phyloP scores from a whole-genome alignment of 1,140 invertebrate genomes.

The Zaprionus ornatus region DNA sequence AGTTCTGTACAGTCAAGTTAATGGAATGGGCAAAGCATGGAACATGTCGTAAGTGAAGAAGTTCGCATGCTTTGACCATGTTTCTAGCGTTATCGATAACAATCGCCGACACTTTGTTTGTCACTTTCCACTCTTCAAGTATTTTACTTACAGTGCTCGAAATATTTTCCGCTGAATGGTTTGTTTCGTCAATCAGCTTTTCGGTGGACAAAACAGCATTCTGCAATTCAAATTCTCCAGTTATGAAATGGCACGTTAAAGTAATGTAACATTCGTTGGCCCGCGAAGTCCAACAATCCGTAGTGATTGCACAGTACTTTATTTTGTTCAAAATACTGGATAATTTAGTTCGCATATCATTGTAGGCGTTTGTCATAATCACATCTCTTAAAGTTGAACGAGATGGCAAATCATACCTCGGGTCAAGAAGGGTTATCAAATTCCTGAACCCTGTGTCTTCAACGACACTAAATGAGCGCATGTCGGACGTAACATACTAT shows the following conservation, averaged over 20 bases:
- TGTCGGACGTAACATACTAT: not conserved
- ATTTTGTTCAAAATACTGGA: not conserved
- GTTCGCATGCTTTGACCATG: slow-evolving; percentile 13
- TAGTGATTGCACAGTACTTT: not conserved
- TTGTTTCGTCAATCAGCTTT: not conserved
- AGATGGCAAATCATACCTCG: not conserved
- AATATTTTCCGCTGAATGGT: too few species aligned
- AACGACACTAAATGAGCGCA: too few species aligned
- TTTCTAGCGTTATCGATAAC: slow-evolving; percentile 9
- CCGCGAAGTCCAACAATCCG: too few species aligned
- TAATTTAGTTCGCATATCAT: not conserved
- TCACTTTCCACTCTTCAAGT: not conserved
- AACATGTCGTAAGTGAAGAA: slow-evolving; percentile 6
- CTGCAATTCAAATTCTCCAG: not conserved
- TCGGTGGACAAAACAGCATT: not conserved
- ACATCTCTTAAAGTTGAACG: not conserved
- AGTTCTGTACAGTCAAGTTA: not conserved
- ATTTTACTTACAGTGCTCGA: not conserved
- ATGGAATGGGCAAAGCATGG: slow-evolving; percentile 17
- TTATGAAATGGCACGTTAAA: not conserved
- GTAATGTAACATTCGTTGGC: slow-evolving; percentile 2
- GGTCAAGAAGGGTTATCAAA: not conserved
- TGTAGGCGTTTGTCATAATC: not conserved
- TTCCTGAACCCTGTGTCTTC: too few species aligned
- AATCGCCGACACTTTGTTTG: not conserved